These are phyloP conservation scores for Parthenolecanium corni DNA, from an alignment of 2,888 invertebrate genomes.

Conservation along the genomic window DNA sequence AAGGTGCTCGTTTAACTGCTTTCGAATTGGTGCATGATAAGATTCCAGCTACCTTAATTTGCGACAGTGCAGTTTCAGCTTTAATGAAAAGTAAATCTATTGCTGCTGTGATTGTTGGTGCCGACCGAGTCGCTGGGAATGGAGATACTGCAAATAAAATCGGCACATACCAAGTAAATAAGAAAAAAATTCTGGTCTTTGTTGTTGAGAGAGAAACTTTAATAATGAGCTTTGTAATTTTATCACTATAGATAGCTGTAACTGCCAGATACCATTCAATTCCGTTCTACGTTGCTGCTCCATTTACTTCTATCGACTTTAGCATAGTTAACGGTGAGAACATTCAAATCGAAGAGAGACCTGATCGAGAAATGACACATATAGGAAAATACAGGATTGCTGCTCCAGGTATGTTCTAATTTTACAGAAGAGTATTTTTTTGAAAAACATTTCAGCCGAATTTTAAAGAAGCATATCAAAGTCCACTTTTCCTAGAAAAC, in stretches of 20 bases:
- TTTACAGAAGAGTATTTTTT: too few relatives aligned
- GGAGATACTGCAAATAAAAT: conserved; percentile 99
- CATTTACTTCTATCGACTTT: conserved; percentile 81
- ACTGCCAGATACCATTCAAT: conserved; percentile 79
- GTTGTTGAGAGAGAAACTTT: too few relatives aligned
- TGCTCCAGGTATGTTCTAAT: conserved; percentile 64
- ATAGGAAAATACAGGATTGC: conserved; percentile 78
- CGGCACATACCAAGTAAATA: conserved; percentile 71
- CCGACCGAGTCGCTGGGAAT: conserved; percentile 88
- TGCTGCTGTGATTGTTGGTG: conserved; percentile 90
- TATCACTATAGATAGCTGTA: conserved; percentile 64
- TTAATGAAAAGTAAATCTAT: conserved; percentile 74
- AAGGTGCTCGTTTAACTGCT: conserved; percentile 89
- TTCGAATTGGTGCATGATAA: conserved; percentile 87
- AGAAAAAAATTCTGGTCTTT: too few relatives aligned
- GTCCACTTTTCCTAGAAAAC: too few relatives aligned
- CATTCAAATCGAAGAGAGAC: conserved; percentile 88
- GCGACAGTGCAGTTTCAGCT: conserved; percentile 90
- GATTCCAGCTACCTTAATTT: conserved; percentile 82
- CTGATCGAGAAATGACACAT: conserved; percentile 81
- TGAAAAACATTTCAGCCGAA: too few relatives aligned
- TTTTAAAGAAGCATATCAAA: too few relatives aligned
- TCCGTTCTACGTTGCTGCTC: conserved; percentile 92
- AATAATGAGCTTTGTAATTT: conserved; percentile 19
- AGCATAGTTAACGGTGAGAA: conserved; percentile 63